Evolutionary conservation across 2,888 invertebrate genomes (phyloP).

Genomic region (Temnothorax unifasciatus): DNA sequence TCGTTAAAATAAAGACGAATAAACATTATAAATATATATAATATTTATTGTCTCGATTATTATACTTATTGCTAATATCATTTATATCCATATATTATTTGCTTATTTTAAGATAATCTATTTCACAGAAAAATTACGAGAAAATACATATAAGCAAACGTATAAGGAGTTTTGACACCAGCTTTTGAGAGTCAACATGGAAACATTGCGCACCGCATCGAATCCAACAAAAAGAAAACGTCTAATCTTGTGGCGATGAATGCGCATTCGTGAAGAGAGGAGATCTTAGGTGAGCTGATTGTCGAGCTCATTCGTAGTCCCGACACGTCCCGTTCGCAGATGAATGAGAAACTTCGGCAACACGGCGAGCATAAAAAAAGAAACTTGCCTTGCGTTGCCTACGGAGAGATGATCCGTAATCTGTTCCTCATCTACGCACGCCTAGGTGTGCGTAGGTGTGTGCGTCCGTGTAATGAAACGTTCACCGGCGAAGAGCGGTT

Average conservation of each 20-base stretch:
- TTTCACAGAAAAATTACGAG: not conserved
- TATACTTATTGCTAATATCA: not conserved
- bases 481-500: conserved; percentile 10
- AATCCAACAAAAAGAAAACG: not conserved
- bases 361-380: conserved; percentile 80
- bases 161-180: not conserved
- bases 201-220: not conserved
- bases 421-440: conserved; percentile 70
- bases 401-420: conserved; percentile 67
- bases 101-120: not conserved
- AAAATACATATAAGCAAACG: not conserved
- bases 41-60: not conserved
- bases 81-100: not conserved
- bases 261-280: conserved; percentile 12
- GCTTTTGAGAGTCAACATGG: not conserved
- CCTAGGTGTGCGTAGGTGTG: not conserved
- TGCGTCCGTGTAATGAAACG: conserved; percentile 37
- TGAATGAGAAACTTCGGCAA: conserved; percentile 80
- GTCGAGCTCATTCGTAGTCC: conserved; percentile 75
- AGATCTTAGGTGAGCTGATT: conserved; percentile 58
- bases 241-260: not conserved
- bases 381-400: conserved; percentile 59
- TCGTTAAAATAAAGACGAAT: not conserved
- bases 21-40: not conserved
- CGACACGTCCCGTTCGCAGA: conserved; percentile 77